Conservation (phyloP, 1,140 invertebrate species). For the Tachypleus tridentatus region DNA sequence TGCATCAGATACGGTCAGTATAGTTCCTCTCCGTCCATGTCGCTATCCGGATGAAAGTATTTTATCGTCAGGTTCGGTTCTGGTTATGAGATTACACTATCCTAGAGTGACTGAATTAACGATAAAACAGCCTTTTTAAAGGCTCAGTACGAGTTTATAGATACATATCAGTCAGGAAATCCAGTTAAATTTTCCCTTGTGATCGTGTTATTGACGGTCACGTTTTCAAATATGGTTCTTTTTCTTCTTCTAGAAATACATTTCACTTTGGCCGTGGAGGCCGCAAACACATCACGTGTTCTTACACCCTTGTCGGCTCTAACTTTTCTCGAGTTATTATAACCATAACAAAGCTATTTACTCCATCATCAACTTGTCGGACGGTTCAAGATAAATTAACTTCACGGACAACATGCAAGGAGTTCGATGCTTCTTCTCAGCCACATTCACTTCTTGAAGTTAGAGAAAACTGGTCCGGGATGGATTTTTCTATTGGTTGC, state of each 20-base stretch:
- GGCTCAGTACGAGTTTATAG: conserved; percentile 24
- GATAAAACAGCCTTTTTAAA: conserved; percentile 17
- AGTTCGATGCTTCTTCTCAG: no score
- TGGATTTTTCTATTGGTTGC: conserved; percentile 48
- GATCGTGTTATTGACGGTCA: conserved; percentile 18
- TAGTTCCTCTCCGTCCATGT: conserved; percentile 20
- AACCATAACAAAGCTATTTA: conserved; percentile 9
- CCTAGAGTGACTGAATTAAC: conserved; percentile 15
- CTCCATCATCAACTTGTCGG: conserved; percentile 2
- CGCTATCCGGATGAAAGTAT: conserved; percentile 22
- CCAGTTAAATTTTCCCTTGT: conserved; percentile 19
- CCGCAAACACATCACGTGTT: conserved; percentile 18
- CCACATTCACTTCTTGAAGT: not conserved
- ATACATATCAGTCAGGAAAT: conserved; percentile 12
- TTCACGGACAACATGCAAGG: not conserved
- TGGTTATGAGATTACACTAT: conserved; percentile 17
- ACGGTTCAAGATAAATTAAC: conserved; percentile 12
- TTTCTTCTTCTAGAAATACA: conserved; percentile 21
- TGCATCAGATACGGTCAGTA: conserved; percentile 16
- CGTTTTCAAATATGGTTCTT: conserved; percentile 6
- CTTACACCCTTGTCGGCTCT: conserved; percentile 19
- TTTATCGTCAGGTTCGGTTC: conserved; percentile 19
- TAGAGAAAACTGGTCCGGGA: not conserved
- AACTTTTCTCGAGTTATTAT: conserved; percentile 15
- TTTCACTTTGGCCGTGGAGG: conserved; percentile 26